Evolutionary conservation across 2,797 vertebrate species (phyloP).

Genomic region (Halcyon leucocephala): DNA sequence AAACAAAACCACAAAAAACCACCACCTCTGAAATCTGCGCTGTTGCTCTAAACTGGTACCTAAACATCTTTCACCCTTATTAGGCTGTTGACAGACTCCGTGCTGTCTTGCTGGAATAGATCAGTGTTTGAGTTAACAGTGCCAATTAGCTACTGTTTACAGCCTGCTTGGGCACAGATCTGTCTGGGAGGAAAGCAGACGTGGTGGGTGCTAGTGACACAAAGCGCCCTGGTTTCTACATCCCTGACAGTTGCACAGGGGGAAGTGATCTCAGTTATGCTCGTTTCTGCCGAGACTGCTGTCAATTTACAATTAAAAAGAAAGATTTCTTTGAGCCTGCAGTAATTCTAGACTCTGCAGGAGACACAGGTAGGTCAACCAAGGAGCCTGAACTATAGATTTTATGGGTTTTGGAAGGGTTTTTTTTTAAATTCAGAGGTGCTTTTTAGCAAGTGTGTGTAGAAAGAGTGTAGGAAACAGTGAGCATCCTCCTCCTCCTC

Average conservation of each 20-base stretch:
- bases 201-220: background rate
- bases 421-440: background rate
- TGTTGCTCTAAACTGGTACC: background rate
- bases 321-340: background rate
- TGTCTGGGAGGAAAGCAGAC: background rate
- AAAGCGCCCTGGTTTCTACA: background rate
- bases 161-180: background rate
- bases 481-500: too few species aligned
- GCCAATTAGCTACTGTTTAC: slow-evolving; percentile 41
- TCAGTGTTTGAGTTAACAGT: background rate
- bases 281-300: background rate
- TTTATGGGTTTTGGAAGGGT: background rate
- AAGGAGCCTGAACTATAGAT: background rate
- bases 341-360: background rate
- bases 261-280: background rate
- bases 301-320: background rate
- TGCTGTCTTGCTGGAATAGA: background rate
- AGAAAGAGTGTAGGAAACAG: background rate
- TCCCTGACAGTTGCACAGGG: background rate
- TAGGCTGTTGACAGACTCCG: background rate
- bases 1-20: background rate
- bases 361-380: background rate
- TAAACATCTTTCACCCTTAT: background rate
- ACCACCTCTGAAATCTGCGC: background rate
- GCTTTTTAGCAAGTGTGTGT: background rate